Conservation (phyloP, 2,113 vertebrate genomes). For the Isichthys henryi region DNA sequence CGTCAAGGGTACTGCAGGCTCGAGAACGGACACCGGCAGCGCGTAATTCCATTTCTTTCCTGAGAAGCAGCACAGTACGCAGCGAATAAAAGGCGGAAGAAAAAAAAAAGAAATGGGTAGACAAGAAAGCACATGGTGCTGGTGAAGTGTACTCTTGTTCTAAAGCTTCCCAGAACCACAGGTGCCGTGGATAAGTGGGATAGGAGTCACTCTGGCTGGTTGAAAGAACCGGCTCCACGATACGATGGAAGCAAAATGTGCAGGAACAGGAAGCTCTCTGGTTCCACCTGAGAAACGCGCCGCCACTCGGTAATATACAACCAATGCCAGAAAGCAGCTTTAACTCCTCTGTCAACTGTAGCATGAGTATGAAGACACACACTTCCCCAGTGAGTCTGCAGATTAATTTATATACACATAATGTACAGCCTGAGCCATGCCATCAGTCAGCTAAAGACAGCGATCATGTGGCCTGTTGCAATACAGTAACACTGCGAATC, state of each 20-base stretch:
- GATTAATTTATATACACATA: neutral
- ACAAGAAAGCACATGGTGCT: slow-evolving; percentile 10
- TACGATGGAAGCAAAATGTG: neutral
- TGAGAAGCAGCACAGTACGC: slow-evolving; percentile 22
- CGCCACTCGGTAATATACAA: neutral
- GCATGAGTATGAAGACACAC: neutral
- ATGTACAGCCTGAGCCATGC: neutral
- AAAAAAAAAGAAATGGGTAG: slow-evolving; percentile 29
- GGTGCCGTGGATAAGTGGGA: neutral
- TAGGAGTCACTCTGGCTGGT: neutral
- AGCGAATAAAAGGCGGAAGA: slow-evolving; percentile 29
- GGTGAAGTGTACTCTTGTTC: neutral
- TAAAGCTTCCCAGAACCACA: neutral
- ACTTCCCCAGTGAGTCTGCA: neutral
- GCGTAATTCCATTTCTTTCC: slow-evolving; percentile 25
- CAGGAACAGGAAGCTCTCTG: neutral
- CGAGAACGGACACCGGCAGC: slow-evolving; percentile 6
- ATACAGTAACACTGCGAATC: neutral
- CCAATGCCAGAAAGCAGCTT: neutral
- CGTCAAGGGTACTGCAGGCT: slow-evolving; percentile 35
- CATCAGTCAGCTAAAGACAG: neutral
- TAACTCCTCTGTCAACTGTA: neutral
- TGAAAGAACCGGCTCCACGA: neutral
- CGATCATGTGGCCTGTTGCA: neutral
- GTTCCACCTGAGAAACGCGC: neutral